Base-by-base conservation (phyloP, 2,797 vertebrate genomes). In the Anguilla anguilla region DNA sequence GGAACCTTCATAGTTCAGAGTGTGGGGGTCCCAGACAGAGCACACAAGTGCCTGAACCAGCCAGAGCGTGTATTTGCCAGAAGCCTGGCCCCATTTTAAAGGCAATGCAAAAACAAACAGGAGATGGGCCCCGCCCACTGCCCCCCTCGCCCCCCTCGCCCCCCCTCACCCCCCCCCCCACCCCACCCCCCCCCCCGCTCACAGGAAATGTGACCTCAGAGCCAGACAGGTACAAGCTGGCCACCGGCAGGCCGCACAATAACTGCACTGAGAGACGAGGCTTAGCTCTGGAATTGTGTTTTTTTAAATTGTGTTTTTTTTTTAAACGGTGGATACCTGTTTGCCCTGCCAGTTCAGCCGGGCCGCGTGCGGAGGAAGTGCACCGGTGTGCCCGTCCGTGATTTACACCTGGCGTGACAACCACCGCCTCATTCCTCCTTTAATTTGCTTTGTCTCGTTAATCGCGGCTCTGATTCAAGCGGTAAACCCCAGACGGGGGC, bases 281-380 rank as follows among this genome's bases (percentile, higher is more conserved):
- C 90, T 94, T 94, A 91, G 91, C 90, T 84, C 82, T 93, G 94
- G 93, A 91, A 91, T 92, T 94, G 94, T 35, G 35, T 35, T 35
- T 35, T 35, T 35, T 35, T 35, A 35, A 35, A 35, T 35, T 35
- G 35, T 86, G 35, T 13, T 4, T 90, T 91, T 92, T 92, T 89
- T 87, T 92, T 94, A 93, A 94, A 89, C 94, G 91, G 87, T 85
- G 72, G 51, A 89, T 89, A 89, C 89, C 85, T 92, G 90, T 95
- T 95, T 95, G 92, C 92, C 95, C 94, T 91, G 88, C 81, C 93
- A 92, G 93, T 94, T 96, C 92, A 95, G 91, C 86, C 55, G 91
- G 95, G 93, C 91, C 90, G 90, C 92, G 92, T 91, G 94, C 93
- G 90, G 88, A 95, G 92, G 92, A 96, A 95, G 88, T 93, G 93